Evolutionary conservation across 1,140 invertebrate species (phyloP), one percentile per base, ranked within the genome.

Genomic region (Drusus annulatus): DNA sequence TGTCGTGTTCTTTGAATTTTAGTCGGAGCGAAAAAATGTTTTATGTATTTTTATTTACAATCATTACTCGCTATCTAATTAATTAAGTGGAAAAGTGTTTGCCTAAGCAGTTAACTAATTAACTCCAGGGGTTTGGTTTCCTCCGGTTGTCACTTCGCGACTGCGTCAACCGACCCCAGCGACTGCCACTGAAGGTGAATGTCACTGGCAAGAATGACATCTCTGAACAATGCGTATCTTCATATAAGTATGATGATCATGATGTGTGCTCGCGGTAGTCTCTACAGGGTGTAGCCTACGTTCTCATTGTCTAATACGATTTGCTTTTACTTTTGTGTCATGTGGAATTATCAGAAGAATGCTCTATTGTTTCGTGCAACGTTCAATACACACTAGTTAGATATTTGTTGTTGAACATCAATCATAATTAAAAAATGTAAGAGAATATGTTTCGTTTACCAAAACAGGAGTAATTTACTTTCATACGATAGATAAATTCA

Each of bases 121-220:
- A n/a, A 21, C n/a, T n/a, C 4, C 0, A 10, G 54, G n/a, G n/a
- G 19, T 56, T 56, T n/a, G 54, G n/a, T 28, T 65, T 3, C n/a
- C 6, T 5, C 10, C 62, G 10, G 25, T 25, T 65, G 62, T 28
- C 1, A 17, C 8, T 65, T 28, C 10, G 10, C 25, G 16, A 65
- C 62, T 65, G 60, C 28, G 1, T 63, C 23, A 28, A 65, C 21
- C 3, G 16, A 31, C 54, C n/a, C n/a, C 56, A 19, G 56, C 21
- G 54, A 19, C 56, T 25, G 23, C 2, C 62, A n/a, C 62, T 25
- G 65, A 69, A 69, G 65, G 65, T 51, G 65, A 69, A 69, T 69
- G 65, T 69, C 65, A 69, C 65, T 13, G 23, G 10, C 15, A 17
- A 45, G 36, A 50, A 50, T 36, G 36, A 45, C 65, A 69, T 19